phyloP scores from a whole-genome alignment of 2,113 vertebrate species.

The Hemiscyllium ocellatum region DNA sequence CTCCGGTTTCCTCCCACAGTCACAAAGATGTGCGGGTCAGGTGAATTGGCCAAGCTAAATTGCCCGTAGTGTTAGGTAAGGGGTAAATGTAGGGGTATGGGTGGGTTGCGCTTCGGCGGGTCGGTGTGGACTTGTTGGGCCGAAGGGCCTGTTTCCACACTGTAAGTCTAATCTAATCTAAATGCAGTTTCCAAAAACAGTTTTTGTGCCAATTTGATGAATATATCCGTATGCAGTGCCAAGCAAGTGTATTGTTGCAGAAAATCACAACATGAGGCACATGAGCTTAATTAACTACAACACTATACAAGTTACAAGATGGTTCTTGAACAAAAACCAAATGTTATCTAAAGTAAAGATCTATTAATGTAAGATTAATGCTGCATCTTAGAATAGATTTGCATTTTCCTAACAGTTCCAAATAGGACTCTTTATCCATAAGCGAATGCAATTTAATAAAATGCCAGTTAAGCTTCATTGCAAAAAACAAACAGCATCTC shows the following conservation, averaged over 20 bases:
- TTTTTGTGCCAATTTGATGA: constrained; percentile 2
- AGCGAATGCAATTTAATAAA: neutral
- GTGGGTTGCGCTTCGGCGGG: no score
- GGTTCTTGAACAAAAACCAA: constrained; percentile 48
- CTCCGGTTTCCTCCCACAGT: no score
- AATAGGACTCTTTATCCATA: neutral
- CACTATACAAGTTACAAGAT: constrained; percentile 43
- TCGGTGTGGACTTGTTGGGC: no score
- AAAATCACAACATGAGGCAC: constrained; percentile 46
- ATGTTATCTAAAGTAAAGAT: constrained; percentile 52
- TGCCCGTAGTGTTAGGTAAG: no score
- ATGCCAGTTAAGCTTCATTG: neutral
- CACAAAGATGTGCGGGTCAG: no score
- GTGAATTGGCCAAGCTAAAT: no score
- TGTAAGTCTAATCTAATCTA: no score
- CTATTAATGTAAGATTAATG: constrained; percentile 47
- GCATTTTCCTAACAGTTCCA: constrained; percentile 39
- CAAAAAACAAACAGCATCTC: neutral
- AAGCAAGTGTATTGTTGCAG: constrained; percentile 42
- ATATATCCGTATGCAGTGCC: neutral
- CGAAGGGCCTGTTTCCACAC: no score
- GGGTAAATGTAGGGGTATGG: no score
- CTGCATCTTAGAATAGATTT: constrained; percentile 37
- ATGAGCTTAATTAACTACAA: constrained; percentile 48
- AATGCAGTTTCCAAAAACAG: neutral